phyloP scores from a whole-genome alignment of 2,888 invertebrate genomes.

The Agriopis aurantiaria region DNA sequence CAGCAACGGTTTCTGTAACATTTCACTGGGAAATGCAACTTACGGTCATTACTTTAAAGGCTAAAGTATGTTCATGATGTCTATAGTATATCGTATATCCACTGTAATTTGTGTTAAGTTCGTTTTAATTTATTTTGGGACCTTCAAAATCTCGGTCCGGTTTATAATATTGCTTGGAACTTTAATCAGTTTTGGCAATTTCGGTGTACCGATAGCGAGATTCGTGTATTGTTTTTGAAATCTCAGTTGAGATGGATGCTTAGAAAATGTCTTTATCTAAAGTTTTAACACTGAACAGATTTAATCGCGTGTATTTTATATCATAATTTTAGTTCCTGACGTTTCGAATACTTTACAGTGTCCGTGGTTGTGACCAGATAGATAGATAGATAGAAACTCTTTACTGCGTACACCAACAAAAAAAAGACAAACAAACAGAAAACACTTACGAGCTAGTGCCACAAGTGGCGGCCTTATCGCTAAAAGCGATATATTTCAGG shows the following conservation, averaged over 20 bases:
- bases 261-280: not conserved
- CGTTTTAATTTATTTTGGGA: conserved; percentile 75
- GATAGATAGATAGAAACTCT: too few species aligned
- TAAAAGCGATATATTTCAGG: too few species aligned
- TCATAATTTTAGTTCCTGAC: too few species aligned
- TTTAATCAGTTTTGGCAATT: conserved; percentile 52
- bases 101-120: conserved; percentile 67
- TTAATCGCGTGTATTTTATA: too few species aligned
- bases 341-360: too few species aligned
- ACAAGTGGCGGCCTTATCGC: too few species aligned
- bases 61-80: conserved; percentile 37
- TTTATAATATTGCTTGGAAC: conserved; percentile 56
- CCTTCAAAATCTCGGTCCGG: conserved; percentile 63
- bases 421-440: too few species aligned
- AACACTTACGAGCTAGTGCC: too few species aligned
- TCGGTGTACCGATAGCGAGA: conserved; percentile 24
- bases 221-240: conserved; percentile 25
- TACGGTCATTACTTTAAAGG: conserved; percentile 52
- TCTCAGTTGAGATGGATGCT: conserved; percentile 1
- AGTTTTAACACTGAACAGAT: not conserved
- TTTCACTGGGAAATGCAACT: conserved; percentile 60
- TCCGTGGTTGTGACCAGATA: too few species aligned
- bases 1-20: conserved; percentile 76
- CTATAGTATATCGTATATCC: conserved; percentile 56
- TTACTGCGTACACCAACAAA: too few species aligned